A percentile compares a stretch with the other conserved stretches of the same genome.
These are phyloP conservation scores for Drosophila colorata DNA, from an alignment of 2,888 invertebrate species.

Conservation along the genomic window DNA sequence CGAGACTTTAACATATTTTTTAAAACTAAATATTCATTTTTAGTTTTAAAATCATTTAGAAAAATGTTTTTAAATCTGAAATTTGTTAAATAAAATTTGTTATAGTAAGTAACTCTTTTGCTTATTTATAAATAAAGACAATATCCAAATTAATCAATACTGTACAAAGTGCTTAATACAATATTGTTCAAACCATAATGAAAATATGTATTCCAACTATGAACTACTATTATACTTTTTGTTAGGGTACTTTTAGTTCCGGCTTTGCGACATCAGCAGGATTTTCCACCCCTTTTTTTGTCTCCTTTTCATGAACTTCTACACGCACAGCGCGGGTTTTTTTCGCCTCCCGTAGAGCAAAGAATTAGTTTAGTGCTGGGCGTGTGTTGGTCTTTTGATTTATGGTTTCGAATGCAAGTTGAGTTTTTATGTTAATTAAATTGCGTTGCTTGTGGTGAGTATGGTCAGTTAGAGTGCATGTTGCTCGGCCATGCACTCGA, in stretches of 20 bases:
- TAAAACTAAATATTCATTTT: too few species aligned
- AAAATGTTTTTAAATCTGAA: too few species aligned
- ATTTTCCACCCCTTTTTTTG: conserved; percentile 17
- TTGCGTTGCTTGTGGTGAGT: conserved; percentile 45
- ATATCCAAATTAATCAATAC: too few species aligned
- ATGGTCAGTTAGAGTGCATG: conserved; percentile 18
- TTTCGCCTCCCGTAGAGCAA: conserved; percentile 13
- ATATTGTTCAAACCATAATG: too few species aligned
- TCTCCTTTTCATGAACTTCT: conserved; percentile 3
- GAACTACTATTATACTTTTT: not conserved
- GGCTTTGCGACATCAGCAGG: not conserved
- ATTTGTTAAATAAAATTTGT: too few species aligned
- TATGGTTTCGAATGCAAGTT: conserved; percentile 62
- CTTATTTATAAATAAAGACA: too few species aligned
- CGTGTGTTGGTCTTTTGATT: conserved; percentile 67
- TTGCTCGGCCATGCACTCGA: too few species aligned
- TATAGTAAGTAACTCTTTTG: too few species aligned
- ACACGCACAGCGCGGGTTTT: conserved; percentile 24
- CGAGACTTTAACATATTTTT: too few species aligned
- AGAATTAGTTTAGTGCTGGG: conserved; percentile 55
- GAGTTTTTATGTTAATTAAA: conserved; percentile 77
- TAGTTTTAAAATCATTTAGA: too few species aligned
- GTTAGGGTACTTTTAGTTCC: conserved; percentile 6
- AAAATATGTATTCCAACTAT: too few species aligned
- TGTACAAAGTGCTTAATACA: too few species aligned